phyloP scores from a whole-genome alignment of 2,797 vertebrate species.

The Chelon labrosus region DNA sequence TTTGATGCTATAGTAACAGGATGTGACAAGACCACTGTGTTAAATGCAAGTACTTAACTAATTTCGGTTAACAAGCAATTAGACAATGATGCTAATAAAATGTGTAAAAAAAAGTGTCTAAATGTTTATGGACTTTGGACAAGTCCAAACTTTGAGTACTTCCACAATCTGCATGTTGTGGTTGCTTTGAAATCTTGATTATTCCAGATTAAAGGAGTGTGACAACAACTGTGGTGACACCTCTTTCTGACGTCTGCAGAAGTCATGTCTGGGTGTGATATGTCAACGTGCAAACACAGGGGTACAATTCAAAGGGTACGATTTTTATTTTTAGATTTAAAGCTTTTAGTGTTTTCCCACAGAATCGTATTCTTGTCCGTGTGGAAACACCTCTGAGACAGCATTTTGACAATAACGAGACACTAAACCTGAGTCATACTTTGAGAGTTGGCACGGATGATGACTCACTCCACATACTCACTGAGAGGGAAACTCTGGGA shows the following conservation, averaged over 20 bases:
- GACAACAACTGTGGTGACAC: not conserved
- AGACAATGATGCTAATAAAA: too few relatives aligned
- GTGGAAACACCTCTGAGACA: slow-evolving; percentile 34
- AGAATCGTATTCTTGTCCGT: slow-evolving; percentile 23
- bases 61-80: too few relatives aligned
- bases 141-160: not conserved
- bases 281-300: not conserved
- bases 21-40: too few relatives aligned
- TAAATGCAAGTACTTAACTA: too few relatives aligned
- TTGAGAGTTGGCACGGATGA: slow-evolving; percentile 22
- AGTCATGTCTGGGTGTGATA: not conserved
- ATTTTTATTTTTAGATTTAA: slow-evolving; percentile 2
- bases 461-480: slow-evolving; percentile 45
- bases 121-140: too few relatives aligned
- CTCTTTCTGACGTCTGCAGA: not conserved
- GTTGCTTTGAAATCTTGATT: not conserved
- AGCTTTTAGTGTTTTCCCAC: slow-evolving; percentile 23
- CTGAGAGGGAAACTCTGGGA: slow-evolving; percentile 42
- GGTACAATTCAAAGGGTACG: not conserved
- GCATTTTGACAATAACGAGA: slow-evolving; percentile 40
- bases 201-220: slow-evolving; percentile 20
- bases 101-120: too few relatives aligned
- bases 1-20: too few relatives aligned
- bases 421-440: slow-evolving; percentile 50
- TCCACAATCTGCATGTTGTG: not conserved